Evolutionary conservation across 2,888 invertebrate genomes (phyloP).

Genomic region (Harpalus rufipes): DNA sequence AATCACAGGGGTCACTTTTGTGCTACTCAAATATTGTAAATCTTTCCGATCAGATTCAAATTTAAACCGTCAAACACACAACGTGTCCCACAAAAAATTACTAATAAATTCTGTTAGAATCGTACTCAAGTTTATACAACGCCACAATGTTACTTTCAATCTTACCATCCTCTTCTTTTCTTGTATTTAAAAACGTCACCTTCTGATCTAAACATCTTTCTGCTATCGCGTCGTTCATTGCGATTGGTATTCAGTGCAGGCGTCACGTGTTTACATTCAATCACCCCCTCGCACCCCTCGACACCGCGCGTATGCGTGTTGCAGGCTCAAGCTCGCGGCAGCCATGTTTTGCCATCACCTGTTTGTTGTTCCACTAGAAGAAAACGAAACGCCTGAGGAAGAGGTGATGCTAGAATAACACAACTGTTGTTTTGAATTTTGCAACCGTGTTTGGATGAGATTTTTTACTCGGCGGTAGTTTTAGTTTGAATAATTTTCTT

Average conservation of each 20-base stretch:
- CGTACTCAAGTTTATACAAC: too few species aligned
- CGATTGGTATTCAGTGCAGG: constrained; percentile 73
- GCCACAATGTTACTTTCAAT: too few species aligned
- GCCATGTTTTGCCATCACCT: constrained; percentile 19
- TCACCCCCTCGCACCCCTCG: constrained; percentile 63
- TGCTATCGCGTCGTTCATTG: neutral
- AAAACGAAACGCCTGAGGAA: constrained; percentile 4
- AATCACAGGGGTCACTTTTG: too few species aligned
- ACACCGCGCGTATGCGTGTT: neutral
- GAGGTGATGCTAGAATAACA: constrained; percentile 36
- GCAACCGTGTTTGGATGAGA: neutral
- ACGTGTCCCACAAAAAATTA: too few species aligned
- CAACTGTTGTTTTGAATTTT: constrained; percentile 35
- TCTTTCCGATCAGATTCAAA: too few species aligned
- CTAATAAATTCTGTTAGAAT: too few species aligned
- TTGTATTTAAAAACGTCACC: neutral
- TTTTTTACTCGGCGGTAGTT: neutral
- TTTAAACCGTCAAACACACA: too few species aligned
- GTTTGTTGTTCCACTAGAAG: constrained; percentile 27
- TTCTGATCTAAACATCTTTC: neutral
- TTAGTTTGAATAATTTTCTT: neutral
- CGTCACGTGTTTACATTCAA: constrained; percentile 73
- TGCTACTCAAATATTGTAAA: too few species aligned
- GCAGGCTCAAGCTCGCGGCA: neutral
- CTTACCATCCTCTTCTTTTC: too few species aligned